Evolutionary conservation across 2,888 invertebrate genomes (phyloP), one percentile per base, ranked within the genome.

Genomic region (Clunio marinus): DNA sequence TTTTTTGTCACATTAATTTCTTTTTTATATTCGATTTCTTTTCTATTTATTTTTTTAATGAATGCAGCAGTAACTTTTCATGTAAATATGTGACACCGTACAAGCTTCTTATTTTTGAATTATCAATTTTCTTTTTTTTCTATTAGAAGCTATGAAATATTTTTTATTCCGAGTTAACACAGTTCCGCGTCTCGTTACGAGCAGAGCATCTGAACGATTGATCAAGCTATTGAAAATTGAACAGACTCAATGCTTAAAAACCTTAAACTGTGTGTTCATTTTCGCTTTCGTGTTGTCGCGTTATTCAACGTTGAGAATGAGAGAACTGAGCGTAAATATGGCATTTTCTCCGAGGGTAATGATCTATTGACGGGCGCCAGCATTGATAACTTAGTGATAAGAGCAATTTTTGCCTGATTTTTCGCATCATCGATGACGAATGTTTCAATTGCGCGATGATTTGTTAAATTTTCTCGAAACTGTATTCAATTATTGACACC

Each of bases 181-280:
- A 7, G 5, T 15, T 20, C 2, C 51, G 51, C 51, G 51, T 15
- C 51, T 51, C 51, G 51, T 51, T 51, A 20, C 51, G 13, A 51
- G 51, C 20, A 51, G 51, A 51, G 51, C 51, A 51, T 51, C 51
- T 51, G 13, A 22, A 8, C 7, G 24, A 51, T 51, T 51, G 51
- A 51, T 51, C 51, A 51, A 10, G 51, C 17, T 51, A 8, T 51
- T 15, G 8, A 22, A 51, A 51, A 51, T 20, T 51, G 51, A 51
- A 51, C 24, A 20, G 24, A 51, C 51, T 51, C 10, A 10, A 51
- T 2, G 5, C 51, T 8, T n/a, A 2, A 15, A 51, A 41, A 41
- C 41, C 41, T 41, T 41, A n/a, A n/a, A n/a, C n/a, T n/a, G n/a
- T n/a, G 41, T 41, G 10, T 41, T 41, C 15, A n/a, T 41, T 15